Percentiles rank a stretch among this genome's conserved stretches.
Conservation (phyloP, 30 jellyfish, hydroid and myxozoan species). For the Pelagia noctiluca region DNA sequence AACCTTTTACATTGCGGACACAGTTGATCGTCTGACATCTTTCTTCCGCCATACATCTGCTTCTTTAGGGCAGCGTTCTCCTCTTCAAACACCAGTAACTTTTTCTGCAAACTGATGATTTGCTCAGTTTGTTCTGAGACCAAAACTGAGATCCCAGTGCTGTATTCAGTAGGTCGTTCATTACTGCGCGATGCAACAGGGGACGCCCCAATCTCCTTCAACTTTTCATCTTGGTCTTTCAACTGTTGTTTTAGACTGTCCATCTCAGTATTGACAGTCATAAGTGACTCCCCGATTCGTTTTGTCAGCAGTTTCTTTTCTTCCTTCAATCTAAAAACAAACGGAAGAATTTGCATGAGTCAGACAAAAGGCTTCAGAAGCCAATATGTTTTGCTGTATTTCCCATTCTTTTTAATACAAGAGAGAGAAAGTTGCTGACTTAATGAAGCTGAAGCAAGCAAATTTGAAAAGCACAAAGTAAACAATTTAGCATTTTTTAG, state of each 20-base stretch:
- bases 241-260: slow-evolving; percentile 63
- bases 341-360: too few species aligned
- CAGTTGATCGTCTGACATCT: neutral
- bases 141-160: slow-evolving; percentile 37
- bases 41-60: slow-evolving; percentile 13
- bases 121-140: slow-evolving; percentile 76
- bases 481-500: too few species aligned
- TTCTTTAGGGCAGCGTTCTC: slow-evolving; percentile 43
- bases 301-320: slow-evolving; percentile 74
- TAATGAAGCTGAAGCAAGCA: too few species aligned
- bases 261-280: slow-evolving; percentile 81
- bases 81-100: slow-evolving; percentile 42
- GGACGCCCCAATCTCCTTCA: slow-evolving; percentile 74
- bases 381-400: too few species aligned
- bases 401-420: too few species aligned
- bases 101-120: slow-evolving; percentile 50
- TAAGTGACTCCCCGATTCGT: slow-evolving; percentile 77
- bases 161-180: slow-evolving; percentile 15
- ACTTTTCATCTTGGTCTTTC: slow-evolving; percentile 67
- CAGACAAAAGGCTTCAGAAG: too few species aligned
- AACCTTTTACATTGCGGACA: slow-evolving; percentile 54
- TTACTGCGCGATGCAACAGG: slow-evolving; percentile 52
- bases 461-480: too few species aligned
- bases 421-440: too few species aligned
- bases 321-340: too few species aligned